A percentile compares a stretch with the other conserved stretches of the same genome.
These are phyloP conservation scores for Labeo calbasu DNA, from an alignment of 2,797 vertebrate species.

Conservation along the genomic window DNA sequence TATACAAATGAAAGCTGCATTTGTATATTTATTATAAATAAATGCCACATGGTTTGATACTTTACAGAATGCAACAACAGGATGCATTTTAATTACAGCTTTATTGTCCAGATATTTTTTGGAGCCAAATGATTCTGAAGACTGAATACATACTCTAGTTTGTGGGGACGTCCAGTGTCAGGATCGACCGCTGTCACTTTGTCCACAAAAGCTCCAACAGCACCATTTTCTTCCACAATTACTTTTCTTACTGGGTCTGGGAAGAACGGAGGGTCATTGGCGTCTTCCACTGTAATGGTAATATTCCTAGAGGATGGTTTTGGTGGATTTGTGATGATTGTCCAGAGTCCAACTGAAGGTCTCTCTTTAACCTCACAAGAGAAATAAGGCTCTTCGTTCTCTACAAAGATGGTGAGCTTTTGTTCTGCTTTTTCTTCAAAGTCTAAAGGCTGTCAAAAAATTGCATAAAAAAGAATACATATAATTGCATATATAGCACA, in stretches of 20 bases:
- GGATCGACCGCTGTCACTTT: conserved; percentile 67
- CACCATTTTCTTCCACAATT: conserved; percentile 65
- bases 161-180: conserved; percentile 57
- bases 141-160: conserved; percentile 62
- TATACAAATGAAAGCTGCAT: no score
- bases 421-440: conserved; percentile 63
- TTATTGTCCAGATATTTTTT: background rate
- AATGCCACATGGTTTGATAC: background rate
- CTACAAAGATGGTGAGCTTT: conserved; percentile 65
- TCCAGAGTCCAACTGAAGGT: conserved; percentile 65
- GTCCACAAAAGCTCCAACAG: conserved; percentile 63
- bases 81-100: background rate
- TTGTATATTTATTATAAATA: background rate
- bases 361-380: conserved; percentile 69
- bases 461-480: no score
- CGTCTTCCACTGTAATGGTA: conserved; percentile 67
- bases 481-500: background rate
- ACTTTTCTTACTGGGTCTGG: conserved; percentile 34
- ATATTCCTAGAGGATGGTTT: conserved; percentile 47
- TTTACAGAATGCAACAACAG: background rate
- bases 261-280: conserved; percentile 72
- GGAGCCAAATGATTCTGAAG: background rate
- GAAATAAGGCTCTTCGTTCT: conserved; percentile 69
- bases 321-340: conserved; percentile 44
- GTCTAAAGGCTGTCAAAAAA: conserved; percentile 66